A percentile compares a stretch with the other conserved stretches of the same genome.
These are phyloP conservation scores for Cyanistes caeruleus DNA, from an alignment of 2,113 vertebrate genomes.

Conservation along the genomic window DNA sequence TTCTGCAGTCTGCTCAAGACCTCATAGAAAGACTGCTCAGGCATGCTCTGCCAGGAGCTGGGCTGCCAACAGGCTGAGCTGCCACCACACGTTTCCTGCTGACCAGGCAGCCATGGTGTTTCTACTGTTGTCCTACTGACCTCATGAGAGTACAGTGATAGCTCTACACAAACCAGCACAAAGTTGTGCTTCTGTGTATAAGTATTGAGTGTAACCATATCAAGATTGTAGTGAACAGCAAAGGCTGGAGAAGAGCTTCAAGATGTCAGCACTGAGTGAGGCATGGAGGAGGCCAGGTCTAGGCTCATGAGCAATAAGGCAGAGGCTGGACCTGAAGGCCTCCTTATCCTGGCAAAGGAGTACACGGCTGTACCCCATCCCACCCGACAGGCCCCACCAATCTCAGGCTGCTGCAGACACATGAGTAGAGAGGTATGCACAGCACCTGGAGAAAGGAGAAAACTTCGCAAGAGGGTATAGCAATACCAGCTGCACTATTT, in stretches of 20 bases:
- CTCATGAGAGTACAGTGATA: neutral
- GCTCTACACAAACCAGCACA: neutral
- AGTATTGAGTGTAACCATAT: neutral
- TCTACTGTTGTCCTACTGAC: neutral
- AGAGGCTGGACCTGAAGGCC: neutral
- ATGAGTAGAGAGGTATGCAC: neutral
- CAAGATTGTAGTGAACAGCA: fast-evolving
- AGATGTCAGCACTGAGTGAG: neutral
- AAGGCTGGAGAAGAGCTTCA: neutral
- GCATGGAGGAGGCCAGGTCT: neutral
- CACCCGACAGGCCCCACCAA: neutral
- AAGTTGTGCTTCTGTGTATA: neutral
- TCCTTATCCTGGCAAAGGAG: neutral
- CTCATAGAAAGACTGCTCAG: neutral
- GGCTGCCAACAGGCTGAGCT: neutral
- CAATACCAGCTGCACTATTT: neutral
- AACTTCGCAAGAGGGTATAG: too few relatives aligned
- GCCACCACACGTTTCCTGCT: neutral
- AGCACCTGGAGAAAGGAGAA: neutral
- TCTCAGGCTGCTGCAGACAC: neutral
- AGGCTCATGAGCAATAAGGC: neutral
- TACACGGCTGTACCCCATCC: neutral
- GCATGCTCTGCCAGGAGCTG: neutral
- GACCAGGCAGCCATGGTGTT: fast-evolving
- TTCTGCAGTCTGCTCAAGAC: neutral